Conservation (phyloP, 2,888 invertebrate genomes). For the Metalampra italica region DNA sequence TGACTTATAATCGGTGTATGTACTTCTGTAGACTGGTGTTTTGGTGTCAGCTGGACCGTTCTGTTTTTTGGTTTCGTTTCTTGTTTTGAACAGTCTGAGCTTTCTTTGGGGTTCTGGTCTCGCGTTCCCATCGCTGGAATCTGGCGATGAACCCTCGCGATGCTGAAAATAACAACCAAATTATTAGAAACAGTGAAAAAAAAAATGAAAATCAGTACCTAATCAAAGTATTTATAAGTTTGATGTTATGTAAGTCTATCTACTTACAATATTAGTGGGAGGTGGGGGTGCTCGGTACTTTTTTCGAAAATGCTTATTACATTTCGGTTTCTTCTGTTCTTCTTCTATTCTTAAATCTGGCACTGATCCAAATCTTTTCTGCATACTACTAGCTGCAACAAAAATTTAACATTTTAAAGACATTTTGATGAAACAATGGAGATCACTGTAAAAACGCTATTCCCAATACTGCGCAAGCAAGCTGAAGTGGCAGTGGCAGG, state of each 20-base stretch:
- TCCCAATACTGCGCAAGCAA: too few relatives aligned
- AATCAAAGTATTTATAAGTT: too few relatives aligned
- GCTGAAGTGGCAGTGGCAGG: too few relatives aligned
- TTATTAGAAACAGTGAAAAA: not conserved
- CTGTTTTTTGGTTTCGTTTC: slow-evolving; percentile 83
- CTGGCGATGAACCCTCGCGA: slow-evolving; percentile 78
- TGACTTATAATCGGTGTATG: slow-evolving; percentile 59
- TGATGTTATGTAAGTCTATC: not conserved
- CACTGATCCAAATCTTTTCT: slow-evolving; percentile 84
- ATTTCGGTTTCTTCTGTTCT: slow-evolving; percentile 53
- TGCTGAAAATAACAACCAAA: slow-evolving; percentile 34
- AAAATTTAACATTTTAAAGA: not conserved
- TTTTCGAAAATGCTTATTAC: slow-evolving; percentile 81
- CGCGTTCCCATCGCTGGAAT: slow-evolving; percentile 75
- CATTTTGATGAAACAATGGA: too few relatives aligned
- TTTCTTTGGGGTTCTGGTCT: slow-evolving; percentile 74
- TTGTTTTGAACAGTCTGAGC: slow-evolving; percentile 85
- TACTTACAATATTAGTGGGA: slow-evolving; percentile 58
- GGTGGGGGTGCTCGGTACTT: slow-evolving; percentile 89
- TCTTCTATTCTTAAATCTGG: slow-evolving; percentile 81
- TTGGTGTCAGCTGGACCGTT: slow-evolving; percentile 53
- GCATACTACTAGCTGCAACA: slow-evolving; percentile 49
- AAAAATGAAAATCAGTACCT: not conserved
- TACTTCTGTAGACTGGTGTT: slow-evolving; percentile 43
- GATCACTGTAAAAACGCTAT: not conserved